Percentiles rank a stretch among this genome's conserved stretches.
Conservation (phyloP, 2,113 vertebrate species). For the Eira barbara region DNA sequence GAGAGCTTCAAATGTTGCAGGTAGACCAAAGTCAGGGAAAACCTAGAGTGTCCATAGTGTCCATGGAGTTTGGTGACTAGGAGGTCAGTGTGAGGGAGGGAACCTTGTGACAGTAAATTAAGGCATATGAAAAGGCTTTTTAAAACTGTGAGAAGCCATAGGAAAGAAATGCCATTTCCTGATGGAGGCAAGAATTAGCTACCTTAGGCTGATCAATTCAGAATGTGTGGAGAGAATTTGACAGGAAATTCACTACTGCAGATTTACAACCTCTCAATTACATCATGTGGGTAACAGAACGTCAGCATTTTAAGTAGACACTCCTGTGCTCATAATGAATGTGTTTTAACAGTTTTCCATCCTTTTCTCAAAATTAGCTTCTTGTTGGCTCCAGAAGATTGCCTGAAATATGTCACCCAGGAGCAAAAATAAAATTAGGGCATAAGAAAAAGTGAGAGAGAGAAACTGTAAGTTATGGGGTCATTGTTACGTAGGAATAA, state of each 20-base stretch:
- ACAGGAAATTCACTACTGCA: background rate
- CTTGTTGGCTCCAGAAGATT: background rate
- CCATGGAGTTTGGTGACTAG: background rate
- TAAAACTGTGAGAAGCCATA: background rate
- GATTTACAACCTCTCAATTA: background rate
- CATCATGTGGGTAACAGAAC: background rate
- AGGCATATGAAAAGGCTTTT: background rate
- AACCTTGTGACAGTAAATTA: background rate
- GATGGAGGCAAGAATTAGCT: background rate
- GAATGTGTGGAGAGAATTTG: background rate
- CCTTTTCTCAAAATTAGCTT: constrained; percentile 62
- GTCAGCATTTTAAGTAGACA: constrained; percentile 40
- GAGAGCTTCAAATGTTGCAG: background rate
- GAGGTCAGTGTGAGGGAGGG: background rate
- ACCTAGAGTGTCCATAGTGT: too few relatives aligned
- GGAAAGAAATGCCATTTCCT: background rate
- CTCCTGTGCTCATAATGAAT: background rate
- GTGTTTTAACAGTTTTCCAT: constrained; percentile 16
- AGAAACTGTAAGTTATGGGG: background rate
- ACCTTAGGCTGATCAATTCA: background rate
- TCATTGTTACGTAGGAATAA: background rate
- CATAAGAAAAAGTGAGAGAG: constrained; percentile 12
- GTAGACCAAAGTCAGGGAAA: background rate
- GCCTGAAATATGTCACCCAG: constrained; percentile 45
- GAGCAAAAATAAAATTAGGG: constrained; percentile 45